Base-by-base conservation (phyloP, 2,797 vertebrate species). In the Mycteria americana region DNA sequence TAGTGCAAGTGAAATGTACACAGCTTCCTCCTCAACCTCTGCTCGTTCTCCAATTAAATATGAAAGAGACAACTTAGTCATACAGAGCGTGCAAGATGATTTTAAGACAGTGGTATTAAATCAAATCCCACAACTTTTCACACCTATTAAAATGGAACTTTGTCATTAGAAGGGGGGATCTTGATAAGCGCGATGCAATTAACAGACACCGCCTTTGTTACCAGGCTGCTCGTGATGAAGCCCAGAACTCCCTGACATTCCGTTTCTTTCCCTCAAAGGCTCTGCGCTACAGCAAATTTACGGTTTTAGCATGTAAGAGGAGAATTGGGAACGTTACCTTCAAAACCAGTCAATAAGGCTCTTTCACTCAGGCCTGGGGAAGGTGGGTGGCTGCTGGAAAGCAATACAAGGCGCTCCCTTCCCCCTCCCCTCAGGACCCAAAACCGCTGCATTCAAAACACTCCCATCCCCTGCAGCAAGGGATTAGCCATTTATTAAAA, bases 391-490 rank as follows among this genome's bases (percentile, higher is more conserved):
- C 88, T 93, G 81, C 76, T 82, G 91, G 91, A 96, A 95, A 96
- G 86, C 88, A 76, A 46, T 25, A 60, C 88, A 63, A 80, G 89
- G 78, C 72, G 2, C 88, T 96, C 96, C 97, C 94, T 93, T 94
- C 83, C 95, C 95, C 91, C 92, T 89, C 60, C 92, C 95, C 84
- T 79, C 45, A 70, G 84, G 92, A 89, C 90, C 93, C 86, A 93
- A 92, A 96, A 88, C 24, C 12, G 14, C 93, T 57, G 79, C 74
- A 82, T 72, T 93, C 93, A 83, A 67, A 96, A 95, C 91, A 92
- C 97, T 95, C 95, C 96, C 95, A 96, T 91, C 73, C 96, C 95
- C 97, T 93, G 92, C 97, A 97, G 95, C 94, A 95, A 96, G 89
- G 94, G 95, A 94, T 96, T 95, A 95, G 94, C 88, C 89, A 85